Evolutionary conservation across 2,888 invertebrate genomes (phyloP).

Genomic region (Chrysodeixis includens): DNA sequence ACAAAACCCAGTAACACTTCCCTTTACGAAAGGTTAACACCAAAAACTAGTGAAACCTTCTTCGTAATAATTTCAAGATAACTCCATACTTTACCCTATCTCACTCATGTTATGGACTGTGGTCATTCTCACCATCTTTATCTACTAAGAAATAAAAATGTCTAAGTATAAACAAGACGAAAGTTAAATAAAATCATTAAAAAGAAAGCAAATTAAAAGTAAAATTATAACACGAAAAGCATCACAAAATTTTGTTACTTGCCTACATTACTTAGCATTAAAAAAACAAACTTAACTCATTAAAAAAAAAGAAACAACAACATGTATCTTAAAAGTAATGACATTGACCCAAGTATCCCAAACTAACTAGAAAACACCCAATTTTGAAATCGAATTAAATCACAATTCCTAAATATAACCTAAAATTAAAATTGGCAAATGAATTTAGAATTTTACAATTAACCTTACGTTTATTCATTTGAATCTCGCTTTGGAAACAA

Average conservation of each 20-base stretch:
- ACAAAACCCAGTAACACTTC: constrained; percentile 3
- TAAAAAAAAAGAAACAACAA: constrained; percentile 74
- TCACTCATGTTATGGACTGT: constrained; percentile 55
- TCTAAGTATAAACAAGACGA: constrained; percentile 35
- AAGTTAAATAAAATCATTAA: constrained; percentile 30
- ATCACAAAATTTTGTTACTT: constrained; percentile 51
- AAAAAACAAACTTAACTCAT: constrained; percentile 80
- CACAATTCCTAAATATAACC: constrained; percentile 16
- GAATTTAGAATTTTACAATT: constrained; percentile 11
- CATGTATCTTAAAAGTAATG: constrained; percentile 65
- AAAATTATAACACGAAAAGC: constrained; percentile 48
- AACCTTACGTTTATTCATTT: constrained; percentile 47
- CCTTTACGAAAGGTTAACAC: not conserved
- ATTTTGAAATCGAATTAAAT: constrained; percentile 27
- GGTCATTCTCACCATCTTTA: constrained; percentile 36
- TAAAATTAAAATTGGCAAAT: constrained; percentile 41
- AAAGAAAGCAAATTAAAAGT: constrained; percentile 28
- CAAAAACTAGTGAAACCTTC: constrained; percentile 13
- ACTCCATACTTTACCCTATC: constrained; percentile 44
- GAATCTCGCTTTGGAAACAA: constrained; percentile 53
- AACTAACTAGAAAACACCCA: constrained; percentile 47
- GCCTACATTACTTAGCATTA: constrained; percentile 48
- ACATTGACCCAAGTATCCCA: constrained; percentile 62
- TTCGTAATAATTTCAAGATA: constrained; percentile 30
- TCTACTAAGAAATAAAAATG: constrained; percentile 32